Evolutionary conservation across 2,113 vertebrate genomes (phyloP).

Genomic region (Boulengeromyrus knoepffleri): DNA sequence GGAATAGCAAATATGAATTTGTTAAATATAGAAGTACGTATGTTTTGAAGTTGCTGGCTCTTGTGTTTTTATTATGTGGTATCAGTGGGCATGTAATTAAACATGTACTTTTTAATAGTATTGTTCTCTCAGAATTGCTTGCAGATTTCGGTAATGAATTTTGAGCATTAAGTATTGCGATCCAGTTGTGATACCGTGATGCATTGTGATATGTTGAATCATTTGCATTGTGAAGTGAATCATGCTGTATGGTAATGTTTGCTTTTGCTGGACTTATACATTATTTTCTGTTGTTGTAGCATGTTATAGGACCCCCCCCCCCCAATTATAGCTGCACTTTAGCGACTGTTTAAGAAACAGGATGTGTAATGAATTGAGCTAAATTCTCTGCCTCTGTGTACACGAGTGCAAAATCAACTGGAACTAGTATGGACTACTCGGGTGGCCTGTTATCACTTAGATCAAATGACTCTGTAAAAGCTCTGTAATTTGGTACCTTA

Average conservation of each 20-base stretch:
- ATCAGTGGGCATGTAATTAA: not conserved
- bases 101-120: not conserved
- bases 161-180: not conserved
- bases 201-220: not conserved
- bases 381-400: constrained; percentile 30
- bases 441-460: constrained; percentile 50
- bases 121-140: not conserved
- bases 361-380: constrained; percentile 19
- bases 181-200: not conserved
- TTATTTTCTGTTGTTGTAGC: not conserved
- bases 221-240: not conserved
- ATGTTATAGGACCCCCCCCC: not conserved
- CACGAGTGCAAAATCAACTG: constrained; percentile 45
- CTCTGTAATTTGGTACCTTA: constrained; percentile 6
- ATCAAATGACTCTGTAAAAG: not conserved
- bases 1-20: not conserved
- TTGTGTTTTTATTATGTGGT: not conserved
- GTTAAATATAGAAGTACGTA: not conserved
- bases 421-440: constrained; percentile 34
- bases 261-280: not conserved
- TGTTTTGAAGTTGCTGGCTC: not conserved
- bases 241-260: not conserved
- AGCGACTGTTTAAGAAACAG: not conserved
- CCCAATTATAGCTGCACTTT: not conserved
- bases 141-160: not conserved